phyloP scores from a whole-genome alignment of 1,140 invertebrate species.

The Leptinotarsa defecta region DNA sequence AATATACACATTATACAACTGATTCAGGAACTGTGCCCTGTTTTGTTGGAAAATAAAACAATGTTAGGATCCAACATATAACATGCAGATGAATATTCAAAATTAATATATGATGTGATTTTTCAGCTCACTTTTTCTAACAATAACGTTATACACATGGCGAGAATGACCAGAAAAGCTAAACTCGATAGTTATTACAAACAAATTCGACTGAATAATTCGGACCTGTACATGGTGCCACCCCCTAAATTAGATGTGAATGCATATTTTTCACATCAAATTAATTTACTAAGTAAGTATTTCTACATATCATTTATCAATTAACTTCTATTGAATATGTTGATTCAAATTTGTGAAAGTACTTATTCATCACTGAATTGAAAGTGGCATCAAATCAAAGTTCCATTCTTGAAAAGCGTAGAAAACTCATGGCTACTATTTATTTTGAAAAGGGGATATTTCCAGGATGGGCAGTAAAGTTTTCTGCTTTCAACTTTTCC shows the following conservation, averaged over 20 bases:
- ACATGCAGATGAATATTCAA: neutral
- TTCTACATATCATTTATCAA: neutral
- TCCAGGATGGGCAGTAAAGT: too few species aligned
- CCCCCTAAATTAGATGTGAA: slow-evolving; percentile 29
- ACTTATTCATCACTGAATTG: neutral
- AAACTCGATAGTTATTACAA: neutral
- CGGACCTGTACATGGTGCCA: neutral
- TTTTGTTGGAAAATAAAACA: neutral
- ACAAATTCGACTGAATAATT: neutral
- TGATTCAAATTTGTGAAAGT: neutral
- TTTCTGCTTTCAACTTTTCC: neutral
- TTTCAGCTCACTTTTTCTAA: neutral
- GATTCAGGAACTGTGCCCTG: too few species aligned
- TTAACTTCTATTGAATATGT: too few species aligned
- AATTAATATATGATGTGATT: neutral
- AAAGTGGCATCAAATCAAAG: neutral
- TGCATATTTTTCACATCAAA: slow-evolving; percentile 31
- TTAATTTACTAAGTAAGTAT: slow-evolving; percentile 36
- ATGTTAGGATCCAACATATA: neutral
- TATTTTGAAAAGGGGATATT: neutral
- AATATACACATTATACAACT: too few species aligned
- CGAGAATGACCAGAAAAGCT: neutral
- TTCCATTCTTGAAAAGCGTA: too few species aligned
- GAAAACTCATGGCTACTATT: neutral
- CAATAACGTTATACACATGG: slow-evolving; percentile 2